Base-by-base conservation (phyloP, 2,113 vertebrate species). In the Notarius quadriscutis region DNA sequence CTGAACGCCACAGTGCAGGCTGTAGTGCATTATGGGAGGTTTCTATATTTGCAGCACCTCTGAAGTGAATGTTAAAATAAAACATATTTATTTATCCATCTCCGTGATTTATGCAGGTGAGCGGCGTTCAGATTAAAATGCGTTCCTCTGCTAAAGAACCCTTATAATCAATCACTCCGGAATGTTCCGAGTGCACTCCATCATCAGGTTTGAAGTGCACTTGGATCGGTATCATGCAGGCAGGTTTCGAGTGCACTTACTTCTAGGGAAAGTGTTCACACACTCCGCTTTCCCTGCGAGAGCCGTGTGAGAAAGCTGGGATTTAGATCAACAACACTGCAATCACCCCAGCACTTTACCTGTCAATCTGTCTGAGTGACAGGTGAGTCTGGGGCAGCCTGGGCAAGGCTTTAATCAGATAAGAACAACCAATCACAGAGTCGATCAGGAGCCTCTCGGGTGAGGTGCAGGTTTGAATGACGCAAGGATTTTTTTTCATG, bases 191-290 rank as follows among this genome's bases (percentile, higher is more conserved):
- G 71, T 22, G 75, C 75, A 55, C 75, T 79, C 55, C 51, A 55
- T 79, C 75, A 79, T 55, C 25, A 79, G 51, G 8, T 55, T 4
- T 79, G 51, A 55, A 79, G 75, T 79, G 75, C 75, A 79, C 75
- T 79, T 1, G 10, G 12, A 22, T 25, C 20, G 12, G 41, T 25
- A 77, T 25, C 72, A 51, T 48, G 20, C 72, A 77, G 41, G 20
- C 48, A 41, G 10, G 72, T n/a, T 55, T 78, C 50, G 17, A 78
- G 75, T 55, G 75, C 50, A 78, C 75, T 78, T 18, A 78, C 17
- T 22, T 51, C 12, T 53, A 78, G 75, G 25, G 51, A 53, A 78
- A 78, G 75, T 55, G 51, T 78, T 78, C 53, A 58, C 74, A 34
- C n/a, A 1, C 27, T 1, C 7, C 12, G 55, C 55, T 80, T n/a